Percentiles rank a stretch among this genome's conserved stretches.
Conservation (phyloP, 2,113 vertebrate species). For the Campylomormyrus numenius region DNA sequence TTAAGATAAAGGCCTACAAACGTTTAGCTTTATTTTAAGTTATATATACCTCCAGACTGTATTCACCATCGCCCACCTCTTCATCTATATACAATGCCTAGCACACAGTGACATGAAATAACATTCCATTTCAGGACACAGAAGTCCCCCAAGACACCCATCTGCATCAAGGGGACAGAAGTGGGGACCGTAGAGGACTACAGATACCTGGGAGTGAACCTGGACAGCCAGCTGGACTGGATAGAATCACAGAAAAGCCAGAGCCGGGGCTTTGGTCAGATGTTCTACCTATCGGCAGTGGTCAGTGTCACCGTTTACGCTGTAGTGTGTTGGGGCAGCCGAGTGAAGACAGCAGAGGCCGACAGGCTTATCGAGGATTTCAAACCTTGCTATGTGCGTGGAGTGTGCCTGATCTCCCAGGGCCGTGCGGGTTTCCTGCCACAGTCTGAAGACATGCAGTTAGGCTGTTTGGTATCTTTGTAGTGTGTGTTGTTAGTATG, state of each 20-base stretch:
- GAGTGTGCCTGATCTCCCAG: no score
- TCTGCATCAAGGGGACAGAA: not conserved
- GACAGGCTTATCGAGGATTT: not conserved
- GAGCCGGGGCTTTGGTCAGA: not conserved
- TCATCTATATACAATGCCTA: not conserved
- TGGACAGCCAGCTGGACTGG: not conserved
- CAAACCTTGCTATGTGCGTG: no score
- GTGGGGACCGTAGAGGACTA: not conserved
- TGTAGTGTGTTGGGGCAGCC: not conserved
- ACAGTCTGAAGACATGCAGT: no score
- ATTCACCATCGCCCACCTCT: not conserved
- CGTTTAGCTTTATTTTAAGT: not conserved
- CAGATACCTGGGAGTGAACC: not conserved
- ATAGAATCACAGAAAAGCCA: not conserved
- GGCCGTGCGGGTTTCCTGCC: no score
- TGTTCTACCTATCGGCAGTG: not conserved
- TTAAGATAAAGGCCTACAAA: no score
- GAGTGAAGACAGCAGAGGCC: not conserved
- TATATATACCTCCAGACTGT: not conserved
- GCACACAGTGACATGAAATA: not conserved
- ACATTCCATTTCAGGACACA: not conserved
- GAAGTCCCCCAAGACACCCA: not conserved
- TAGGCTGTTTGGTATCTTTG: no score
- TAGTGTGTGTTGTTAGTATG: no score
- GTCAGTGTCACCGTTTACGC: not conserved